phyloP scores from a whole-genome alignment of 2,113 vertebrate genomes.

The Rousettus leschenaultii region DNA sequence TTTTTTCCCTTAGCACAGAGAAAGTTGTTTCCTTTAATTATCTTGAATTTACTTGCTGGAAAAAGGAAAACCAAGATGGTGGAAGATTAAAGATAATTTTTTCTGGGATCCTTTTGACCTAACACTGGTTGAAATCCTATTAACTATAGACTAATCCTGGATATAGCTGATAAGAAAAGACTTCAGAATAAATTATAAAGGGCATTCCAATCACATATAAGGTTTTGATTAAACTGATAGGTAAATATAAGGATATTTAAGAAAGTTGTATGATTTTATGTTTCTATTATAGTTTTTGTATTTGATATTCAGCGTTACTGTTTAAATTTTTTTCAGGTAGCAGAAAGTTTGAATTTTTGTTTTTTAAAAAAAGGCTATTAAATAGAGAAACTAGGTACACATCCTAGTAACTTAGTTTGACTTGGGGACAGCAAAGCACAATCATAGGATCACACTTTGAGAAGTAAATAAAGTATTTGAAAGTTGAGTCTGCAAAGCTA shows the following conservation, averaged over 20 bases:
- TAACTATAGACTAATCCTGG: neutral
- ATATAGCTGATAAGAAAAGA: neutral
- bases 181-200: slow-evolving; percentile 11
- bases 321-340: neutral
- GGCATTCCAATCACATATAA: neutral
- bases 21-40: slow-evolving; percentile 37
- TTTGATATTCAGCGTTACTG: neutral
- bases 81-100: neutral
- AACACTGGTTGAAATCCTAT: neutral
- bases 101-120: neutral
- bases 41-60: neutral
- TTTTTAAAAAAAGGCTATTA: neutral
- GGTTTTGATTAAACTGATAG: slow-evolving; percentile 19
- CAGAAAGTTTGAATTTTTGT: neutral
- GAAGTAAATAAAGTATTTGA: slow-evolving; percentile 59
- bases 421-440: slow-evolving; percentile 1
- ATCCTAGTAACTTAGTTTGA: slow-evolving; percentile 50
- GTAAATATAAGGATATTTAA: neutral
- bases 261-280: neutral
- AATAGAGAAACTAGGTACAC: neutral
- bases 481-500: slow-evolving; percentile 60
- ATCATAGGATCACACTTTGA: slow-evolving; percentile 27
- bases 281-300: slow-evolving; percentile 3
- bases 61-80: neutral
- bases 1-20: neutral